phyloP scores from a whole-genome alignment of 2,113 vertebrate genomes.

The Nesospiza acunhae region DNA sequence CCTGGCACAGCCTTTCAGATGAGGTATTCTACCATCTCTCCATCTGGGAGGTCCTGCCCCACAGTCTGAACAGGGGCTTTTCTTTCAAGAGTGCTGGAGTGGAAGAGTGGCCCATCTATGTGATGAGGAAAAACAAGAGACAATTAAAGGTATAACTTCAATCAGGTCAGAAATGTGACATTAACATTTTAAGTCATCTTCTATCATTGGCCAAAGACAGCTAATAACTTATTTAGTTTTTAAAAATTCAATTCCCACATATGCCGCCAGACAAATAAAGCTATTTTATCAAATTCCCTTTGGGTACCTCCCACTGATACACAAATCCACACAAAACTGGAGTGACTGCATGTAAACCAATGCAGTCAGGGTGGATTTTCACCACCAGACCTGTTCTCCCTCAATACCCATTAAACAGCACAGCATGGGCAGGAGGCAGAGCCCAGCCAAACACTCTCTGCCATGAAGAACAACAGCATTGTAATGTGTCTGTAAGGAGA shows the following conservation, averaged over 20 bases:
- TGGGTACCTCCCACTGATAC: background rate
- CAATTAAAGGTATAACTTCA: background rate
- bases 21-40: constrained; percentile 85
- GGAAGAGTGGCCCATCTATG: constrained; percentile 76
- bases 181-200: background rate
- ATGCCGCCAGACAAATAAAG: background rate
- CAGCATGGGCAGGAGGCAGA: background rate
- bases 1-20: constrained; percentile 69
- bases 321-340: background rate
- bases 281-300: background rate
- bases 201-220: background rate
- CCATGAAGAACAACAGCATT: constrained; percentile 34
- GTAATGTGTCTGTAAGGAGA: constrained; percentile 12
- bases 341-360: background rate
- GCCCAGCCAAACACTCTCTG: constrained; percentile 35
- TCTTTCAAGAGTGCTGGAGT: constrained; percentile 79
- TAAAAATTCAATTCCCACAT: background rate
- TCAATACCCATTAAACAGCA: background rate
- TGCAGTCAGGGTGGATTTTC: background rate
- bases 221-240: background rate
- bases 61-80: constrained; percentile 74
- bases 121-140: constrained; percentile 40
- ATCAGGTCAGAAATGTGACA: background rate
- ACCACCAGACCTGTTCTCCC: constrained; percentile 8
- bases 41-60: constrained; percentile 79